Evolutionary conservation across 2,888 invertebrate species (phyloP), one percentile per base, ranked within the genome.

Genomic region (Vanessa cardui): DNA sequence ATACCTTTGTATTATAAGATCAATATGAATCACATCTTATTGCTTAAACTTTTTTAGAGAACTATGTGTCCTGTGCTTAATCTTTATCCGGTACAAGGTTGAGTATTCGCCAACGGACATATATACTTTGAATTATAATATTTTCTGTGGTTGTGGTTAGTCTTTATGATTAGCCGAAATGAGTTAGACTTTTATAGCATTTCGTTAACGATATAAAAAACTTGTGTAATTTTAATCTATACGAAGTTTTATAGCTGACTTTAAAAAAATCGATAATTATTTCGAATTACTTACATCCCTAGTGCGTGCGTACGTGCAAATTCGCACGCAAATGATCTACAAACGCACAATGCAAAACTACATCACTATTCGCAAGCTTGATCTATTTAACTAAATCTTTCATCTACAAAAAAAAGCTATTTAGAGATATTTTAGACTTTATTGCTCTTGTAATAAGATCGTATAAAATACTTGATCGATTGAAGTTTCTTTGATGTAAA

Each of bases 291-390:
- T 66, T 33, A 58, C 81, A 77, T 73, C 85, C 72, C 79, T 85
- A 78, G 31, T 58, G 20, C 39, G 63, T 82, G 84, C 77, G 78
- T 84, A 85, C 86, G 86, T 85, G 86, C 80, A 68, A 74, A 78
- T 75, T 77, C 56, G 76, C 86, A 86, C 81, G 83, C 80, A 78
- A 78, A 77, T 75, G 74, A 64, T 70, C 75, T 77, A 76, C 76
- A 78, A 72, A 74, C 62, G 76, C 72, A 75, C 75, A 73, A 62
- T 74, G 76, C 74, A 77, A 77, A 62, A 67, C 70, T 70, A 60
- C 71, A 72, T 68, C 71, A 73, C 72, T 72, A 71, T 74, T 75
- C 69, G 68, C 72, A 68, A 68, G 58, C 69, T 68, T 62, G 59
- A 63, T 45, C 39, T 56, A 56, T 56, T 56, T 33, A 56, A 33